Percentiles rank a stretch among this genome's conserved stretches.
Evolutionary conservation across 2,113 vertebrate species (phyloP).

Genomic region (Limnothrissa miodon): DNA sequence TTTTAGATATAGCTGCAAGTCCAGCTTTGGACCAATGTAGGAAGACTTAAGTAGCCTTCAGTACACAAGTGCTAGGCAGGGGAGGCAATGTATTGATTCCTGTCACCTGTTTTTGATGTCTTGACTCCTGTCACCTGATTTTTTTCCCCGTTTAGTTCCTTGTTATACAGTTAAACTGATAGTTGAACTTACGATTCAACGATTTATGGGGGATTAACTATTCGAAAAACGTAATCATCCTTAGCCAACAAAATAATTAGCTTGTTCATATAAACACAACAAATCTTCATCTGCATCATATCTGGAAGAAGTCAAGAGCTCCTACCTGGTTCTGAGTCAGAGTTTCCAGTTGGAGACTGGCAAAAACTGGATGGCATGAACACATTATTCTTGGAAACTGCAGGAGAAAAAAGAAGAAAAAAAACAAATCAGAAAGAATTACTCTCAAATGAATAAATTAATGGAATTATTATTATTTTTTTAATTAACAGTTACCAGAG

Average conservation of each 20-base stretch:
- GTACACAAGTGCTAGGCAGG: no score
- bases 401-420: conserved; percentile 23
- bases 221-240: conserved; percentile 45
- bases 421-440: background rate
- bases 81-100: no score
- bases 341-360: conserved; percentile 75
- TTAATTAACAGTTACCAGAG: conserved; percentile 66
- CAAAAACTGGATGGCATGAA: conserved; percentile 81
- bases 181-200: no score
- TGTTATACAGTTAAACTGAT: no score
- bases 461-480: background rate
- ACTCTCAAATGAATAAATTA: background rate
- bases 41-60: no score
- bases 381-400: conserved; percentile 82
- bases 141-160: no score
- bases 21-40: no score
- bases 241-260: background rate
- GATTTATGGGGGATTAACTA: no score
- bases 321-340: conserved; percentile 79
- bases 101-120: no score
- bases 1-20: no score
- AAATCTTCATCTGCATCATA: background rate
- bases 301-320: background rate
- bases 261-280: background rate
- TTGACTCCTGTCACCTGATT: no score